Evolutionary conservation across 2,113 vertebrate species (phyloP).

Genomic region (Neolamprologus toae): DNA sequence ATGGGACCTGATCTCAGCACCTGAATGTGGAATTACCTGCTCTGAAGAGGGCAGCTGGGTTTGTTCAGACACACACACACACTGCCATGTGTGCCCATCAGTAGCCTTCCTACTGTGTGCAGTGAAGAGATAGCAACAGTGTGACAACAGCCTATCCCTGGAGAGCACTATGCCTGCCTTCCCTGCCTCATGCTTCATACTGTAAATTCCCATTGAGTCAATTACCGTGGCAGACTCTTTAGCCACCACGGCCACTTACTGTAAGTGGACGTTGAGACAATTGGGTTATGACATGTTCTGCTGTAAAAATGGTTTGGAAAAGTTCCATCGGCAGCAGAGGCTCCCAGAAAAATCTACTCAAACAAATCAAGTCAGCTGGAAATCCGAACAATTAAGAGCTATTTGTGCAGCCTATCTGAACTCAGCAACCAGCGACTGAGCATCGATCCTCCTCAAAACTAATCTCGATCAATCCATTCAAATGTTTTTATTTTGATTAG

Average conservation of each 20-base stretch:
- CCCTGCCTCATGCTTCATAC: constrained; percentile 40
- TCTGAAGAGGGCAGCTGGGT: neutral
- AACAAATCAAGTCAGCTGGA: constrained; percentile 52
- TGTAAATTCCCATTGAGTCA: constrained; percentile 60
- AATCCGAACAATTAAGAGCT: constrained; percentile 49
- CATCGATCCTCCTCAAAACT: constrained; percentile 19
- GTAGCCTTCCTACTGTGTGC: neutral
- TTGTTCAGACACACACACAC: neutral
- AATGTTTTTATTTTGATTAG: constrained; percentile 42
- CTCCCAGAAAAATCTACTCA: neutral
- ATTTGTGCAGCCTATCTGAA: constrained; percentile 32
- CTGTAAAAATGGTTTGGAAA: constrained; percentile 31
- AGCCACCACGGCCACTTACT: constrained; percentile 51
- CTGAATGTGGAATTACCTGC: constrained; percentile 32
- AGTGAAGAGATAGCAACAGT: constrained; percentile 23
- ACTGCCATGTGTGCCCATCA: neutral
- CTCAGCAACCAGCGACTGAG: neutral
- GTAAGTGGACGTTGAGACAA: constrained; percentile 59
- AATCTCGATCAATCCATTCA: constrained; percentile 32
- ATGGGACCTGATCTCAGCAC: constrained; percentile 18
- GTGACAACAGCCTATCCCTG: constrained; percentile 45
- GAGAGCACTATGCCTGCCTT: constrained; percentile 20
- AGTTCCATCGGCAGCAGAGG: constrained; percentile 5
- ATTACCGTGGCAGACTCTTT: constrained; percentile 48
- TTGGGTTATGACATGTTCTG: constrained; percentile 59